These are phyloP conservation scores for Pandion haliaetus DNA, from an alignment of 2,113 vertebrate genomes.

Conservation along the genomic window DNA sequence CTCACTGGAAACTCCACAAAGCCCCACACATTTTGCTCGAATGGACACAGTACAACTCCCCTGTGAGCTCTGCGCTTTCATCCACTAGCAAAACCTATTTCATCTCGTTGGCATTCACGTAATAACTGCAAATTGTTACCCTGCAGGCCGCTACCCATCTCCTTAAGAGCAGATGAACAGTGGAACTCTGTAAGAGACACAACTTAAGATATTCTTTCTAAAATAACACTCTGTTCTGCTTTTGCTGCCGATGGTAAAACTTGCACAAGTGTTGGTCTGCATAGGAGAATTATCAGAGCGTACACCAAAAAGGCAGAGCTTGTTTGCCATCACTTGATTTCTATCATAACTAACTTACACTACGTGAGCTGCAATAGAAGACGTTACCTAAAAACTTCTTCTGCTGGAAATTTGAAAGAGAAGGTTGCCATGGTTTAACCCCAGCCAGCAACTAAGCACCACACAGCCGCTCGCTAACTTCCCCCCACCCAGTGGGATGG, in stretches of 20 bases:
- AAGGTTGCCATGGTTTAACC: neutral
- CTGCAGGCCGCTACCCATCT: neutral
- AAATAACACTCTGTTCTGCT: neutral
- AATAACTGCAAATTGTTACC: neutral
- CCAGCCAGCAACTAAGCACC: too few species aligned
- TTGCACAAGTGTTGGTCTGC: fast-evolving
- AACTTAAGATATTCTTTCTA: neutral
- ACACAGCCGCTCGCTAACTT: too few species aligned
- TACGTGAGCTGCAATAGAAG: neutral
- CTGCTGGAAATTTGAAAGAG: neutral
- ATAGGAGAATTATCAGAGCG: neutral
- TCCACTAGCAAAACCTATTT: neutral
- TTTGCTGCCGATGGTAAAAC: neutral
- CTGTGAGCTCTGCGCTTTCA: neutral
- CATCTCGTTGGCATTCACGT: neutral
- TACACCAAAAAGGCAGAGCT: neutral
- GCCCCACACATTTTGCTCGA: neutral
- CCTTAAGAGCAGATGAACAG: neutral
- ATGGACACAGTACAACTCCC: fast-evolving
- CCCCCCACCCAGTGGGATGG: too few species aligned
- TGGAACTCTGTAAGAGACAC: neutral
- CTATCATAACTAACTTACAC: neutral
- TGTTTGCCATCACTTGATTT: neutral
- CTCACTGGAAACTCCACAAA: neutral
- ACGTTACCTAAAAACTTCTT: neutral